Base-by-base conservation (phyloP, 2,113 vertebrate genomes). In the Martes martes region DNA sequence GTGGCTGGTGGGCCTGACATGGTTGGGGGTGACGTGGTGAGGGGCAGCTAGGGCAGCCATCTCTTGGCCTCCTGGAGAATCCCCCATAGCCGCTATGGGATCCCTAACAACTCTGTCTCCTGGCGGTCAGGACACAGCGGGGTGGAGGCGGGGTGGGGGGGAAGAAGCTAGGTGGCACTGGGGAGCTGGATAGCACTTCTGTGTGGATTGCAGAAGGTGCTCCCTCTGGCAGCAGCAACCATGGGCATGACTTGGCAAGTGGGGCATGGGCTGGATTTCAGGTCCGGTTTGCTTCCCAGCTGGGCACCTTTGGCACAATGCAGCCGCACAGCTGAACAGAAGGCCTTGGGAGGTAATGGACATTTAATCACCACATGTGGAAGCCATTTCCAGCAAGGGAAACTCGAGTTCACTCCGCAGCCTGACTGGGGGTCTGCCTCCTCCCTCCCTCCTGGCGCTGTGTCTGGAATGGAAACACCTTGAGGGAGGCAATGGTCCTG, bases 81-180 rank as follows among this genome's bases (percentile, higher is more conserved):
- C 39, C 0, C 0, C 69, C 91, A 74, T 14, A 57, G 90, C 61
- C 82, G 0, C 28, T 85, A 88, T 33, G 31, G 33, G 80, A 23
- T 45, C 61, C 59, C 52, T 71, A 11, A 28, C 80, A 1, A 33
- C 5, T 89, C 16, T 7, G 52, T 59, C 96, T 85, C 80, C 26
- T 0, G 0, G n/a, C 28, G 36, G 65, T 50, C 24, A 63, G 79
- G 83, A 82, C 0, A 0, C 1, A 45, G 10, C 73, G 80, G 76
- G 23, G 39, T 39, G 0, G 1, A 36, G 82, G 84, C 83, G 39
- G 39, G 39, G 39, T 3, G 39, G 39, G 39, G 39, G 39, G 39
- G 5, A 42, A 31, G 2, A 0, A 33, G 33, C n/a, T 59, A 2
- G 0, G 28, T 11, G 0, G 7, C 42, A 19, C n/a, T 18, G 0